Percentiles rank a stretch among this genome's conserved stretches.
These are phyloP conservation scores for Acanthurus tractus DNA, from an alignment of 2,797 vertebrate species.

Conservation along the genomic window DNA sequence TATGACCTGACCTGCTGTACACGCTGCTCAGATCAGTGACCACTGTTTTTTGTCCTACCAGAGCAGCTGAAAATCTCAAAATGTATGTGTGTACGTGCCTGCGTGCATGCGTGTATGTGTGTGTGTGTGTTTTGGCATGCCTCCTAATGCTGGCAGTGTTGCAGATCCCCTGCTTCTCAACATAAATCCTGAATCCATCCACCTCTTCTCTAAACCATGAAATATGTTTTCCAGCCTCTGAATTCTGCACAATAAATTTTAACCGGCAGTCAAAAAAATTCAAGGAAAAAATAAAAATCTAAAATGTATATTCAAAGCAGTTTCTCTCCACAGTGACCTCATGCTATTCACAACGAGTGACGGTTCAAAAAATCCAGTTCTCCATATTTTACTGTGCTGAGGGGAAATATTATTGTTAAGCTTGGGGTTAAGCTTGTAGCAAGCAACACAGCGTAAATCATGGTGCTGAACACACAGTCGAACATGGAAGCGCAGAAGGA, in stretches of 20 bases:
- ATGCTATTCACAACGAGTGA: constrained; percentile 9
- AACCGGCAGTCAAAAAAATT: constrained; percentile 3
- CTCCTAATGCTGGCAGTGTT: constrained; percentile 62
- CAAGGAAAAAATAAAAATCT: background rate
- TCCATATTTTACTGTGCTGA: constrained; percentile 62
- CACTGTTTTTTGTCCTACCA: constrained; percentile 31
- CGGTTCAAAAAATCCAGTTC: constrained; percentile 53
- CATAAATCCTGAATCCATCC: constrained; percentile 71
- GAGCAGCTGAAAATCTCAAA: constrained; percentile 60
- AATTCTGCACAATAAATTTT: constrained; percentile 51
- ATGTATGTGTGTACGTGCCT: constrained; percentile 32
- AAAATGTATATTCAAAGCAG: constrained; percentile 32
- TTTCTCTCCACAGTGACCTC: constrained; percentile 43
- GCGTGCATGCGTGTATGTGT: constrained; percentile 38
- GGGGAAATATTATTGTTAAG: constrained; percentile 77
- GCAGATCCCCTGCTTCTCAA: constrained; percentile 66
- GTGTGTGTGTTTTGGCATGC: constrained; percentile 66
- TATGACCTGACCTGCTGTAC: constrained; percentile 32
- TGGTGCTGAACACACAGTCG: constrained; percentile 71
- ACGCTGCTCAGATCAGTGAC: constrained; percentile 24
- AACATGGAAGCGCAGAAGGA: constrained; percentile 80
- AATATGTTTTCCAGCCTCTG: constrained; percentile 59
- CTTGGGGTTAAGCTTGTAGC: constrained; percentile 74
- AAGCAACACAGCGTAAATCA: constrained; percentile 75
- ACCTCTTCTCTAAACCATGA: constrained; percentile 67